A percentile compares a stretch with the other conserved stretches of the same genome.
Evolutionary conservation across 1,140 invertebrate genomes (phyloP).

Genomic region (Zaprionus vittiger): DNA sequence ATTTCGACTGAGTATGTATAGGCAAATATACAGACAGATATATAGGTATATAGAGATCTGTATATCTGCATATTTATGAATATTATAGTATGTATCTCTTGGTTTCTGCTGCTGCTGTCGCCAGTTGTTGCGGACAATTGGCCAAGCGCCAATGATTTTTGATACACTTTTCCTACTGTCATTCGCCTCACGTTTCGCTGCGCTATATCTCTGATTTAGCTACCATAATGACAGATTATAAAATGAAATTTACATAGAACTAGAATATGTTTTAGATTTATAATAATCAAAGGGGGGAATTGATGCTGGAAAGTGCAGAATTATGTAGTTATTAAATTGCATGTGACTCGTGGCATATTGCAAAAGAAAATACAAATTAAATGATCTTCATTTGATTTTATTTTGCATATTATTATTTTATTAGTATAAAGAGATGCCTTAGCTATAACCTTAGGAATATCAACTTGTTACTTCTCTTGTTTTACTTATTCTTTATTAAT

Average conservation of each 20-base stretch:
- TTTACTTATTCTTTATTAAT: no score
- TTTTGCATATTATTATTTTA: no score
- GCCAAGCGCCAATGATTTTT: slow-evolving; percentile 78
- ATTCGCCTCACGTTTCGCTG: slow-evolving; percentile 53
- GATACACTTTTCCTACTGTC: slow-evolving; percentile 69
- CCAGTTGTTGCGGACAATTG: slow-evolving; percentile 65
- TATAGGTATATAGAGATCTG: slow-evolving; percentile 15
- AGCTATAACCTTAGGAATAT: no score
- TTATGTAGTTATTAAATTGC: no score
- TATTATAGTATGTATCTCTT: slow-evolving; percentile 18
- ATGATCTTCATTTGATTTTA: no score
- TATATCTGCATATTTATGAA: slow-evolving; percentile 27
- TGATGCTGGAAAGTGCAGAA: no score
- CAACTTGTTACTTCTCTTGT: no score
- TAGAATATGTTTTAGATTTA: neutral
- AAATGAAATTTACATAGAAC: neutral
- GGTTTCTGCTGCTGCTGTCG: slow-evolving; percentile 36
- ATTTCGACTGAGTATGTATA: slow-evolving; percentile 9
- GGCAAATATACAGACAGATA: slow-evolving; percentile 1
- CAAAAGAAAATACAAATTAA: no score
- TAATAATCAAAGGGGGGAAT: no score
- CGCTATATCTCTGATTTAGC: slow-evolving; percentile 18
- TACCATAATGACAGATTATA: neutral
- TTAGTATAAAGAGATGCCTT: no score
- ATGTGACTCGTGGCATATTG: no score